Conservation (phyloP, 2,888 invertebrate genomes). For the Apeira syringaria region DNA sequence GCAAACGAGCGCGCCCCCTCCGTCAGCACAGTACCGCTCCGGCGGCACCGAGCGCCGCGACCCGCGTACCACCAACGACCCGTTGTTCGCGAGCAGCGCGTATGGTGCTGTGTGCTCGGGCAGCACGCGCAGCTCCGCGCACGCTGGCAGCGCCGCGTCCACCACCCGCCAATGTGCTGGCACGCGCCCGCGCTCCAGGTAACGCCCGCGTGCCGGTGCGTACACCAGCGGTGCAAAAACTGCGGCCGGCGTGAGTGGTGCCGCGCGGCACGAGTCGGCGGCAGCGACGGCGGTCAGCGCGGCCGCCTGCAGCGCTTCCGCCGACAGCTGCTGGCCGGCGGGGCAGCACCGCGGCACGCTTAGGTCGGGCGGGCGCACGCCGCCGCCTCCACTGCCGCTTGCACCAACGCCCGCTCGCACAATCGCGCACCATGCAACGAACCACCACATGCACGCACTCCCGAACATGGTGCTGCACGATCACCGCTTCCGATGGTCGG, state of each 20-base stretch:
- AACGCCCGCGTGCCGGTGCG: conserved; percentile 67
- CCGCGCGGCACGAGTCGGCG: conserved; percentile 74
- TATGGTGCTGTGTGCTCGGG: conserved; percentile 66
- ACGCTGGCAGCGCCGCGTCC: conserved; percentile 61
- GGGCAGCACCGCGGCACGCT: conserved; percentile 60
- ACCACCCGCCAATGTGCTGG: conserved; percentile 77
- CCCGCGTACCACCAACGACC: conserved; percentile 83
- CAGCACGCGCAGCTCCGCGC: conserved; percentile 54
- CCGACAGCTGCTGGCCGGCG: conserved; percentile 47
- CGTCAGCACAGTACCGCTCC: conserved; percentile 87
- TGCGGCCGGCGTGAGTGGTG: conserved; percentile 47
- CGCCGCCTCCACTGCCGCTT: conserved; percentile 30
- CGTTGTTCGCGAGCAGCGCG: conserved; percentile 86
- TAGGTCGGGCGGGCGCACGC: conserved; percentile 51
- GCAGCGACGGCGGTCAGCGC: conserved; percentile 65
- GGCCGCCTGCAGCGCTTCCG: conserved; percentile 48
- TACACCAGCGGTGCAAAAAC: conserved; percentile 84
- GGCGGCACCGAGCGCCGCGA: conserved; percentile 70
- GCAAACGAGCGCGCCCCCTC: conserved; percentile 86
- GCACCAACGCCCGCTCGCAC: conserved; percentile 28
- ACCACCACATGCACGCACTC: conserved; percentile 23
- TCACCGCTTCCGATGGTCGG: conserved; percentile 22
- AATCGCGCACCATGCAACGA: conserved; percentile 41
- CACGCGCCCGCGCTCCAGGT: conserved; percentile 62
- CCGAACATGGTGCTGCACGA: conserved; percentile 31